Evolutionary conservation across 2,888 invertebrate species (phyloP), one percentile per base, ranked within the genome.

Genomic region (Chloroclysta siterata): DNA sequence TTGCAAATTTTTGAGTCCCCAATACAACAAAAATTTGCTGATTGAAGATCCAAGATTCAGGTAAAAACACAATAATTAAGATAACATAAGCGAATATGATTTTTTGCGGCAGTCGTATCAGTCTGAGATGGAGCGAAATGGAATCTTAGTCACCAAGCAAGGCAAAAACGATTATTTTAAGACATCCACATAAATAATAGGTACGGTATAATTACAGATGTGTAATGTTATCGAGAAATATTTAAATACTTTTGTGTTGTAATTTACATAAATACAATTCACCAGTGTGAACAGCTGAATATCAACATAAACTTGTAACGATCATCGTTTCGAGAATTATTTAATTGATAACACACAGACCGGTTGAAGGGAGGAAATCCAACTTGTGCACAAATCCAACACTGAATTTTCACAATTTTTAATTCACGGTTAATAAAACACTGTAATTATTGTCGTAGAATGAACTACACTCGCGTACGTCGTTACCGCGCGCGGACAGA

Each of bases 401-500:
- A 74, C 72, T 69, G 22, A 67, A 58, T 66, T 59, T 42, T 0
- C 60, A 67, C 68, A 17, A 3, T 46, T 56, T 48, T 51, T 53
- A 39, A 17, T 36, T 58, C 57, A 67, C 68, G 17, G 14, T 41
- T 17, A 39, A 4, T 6, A 10, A 10, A 17, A 8, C 46, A 46
- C 46, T 46, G 14, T 51, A 51, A 15, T 50, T 51, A 8, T 29
- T 28, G 8, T 29, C 1, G 0, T n/a, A 39, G 55, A 53, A 54
- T 55, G 62, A 59, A 66, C 60, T 74, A 71, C 65, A 75, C 75
- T 73, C 68, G 69, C 69, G 72, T 66, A 77, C 70, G 72, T 74
- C 75, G 85, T 88, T 88, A 83, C 86, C 88, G 88, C 88, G 86
- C 50, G 76, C 53, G 67, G 71, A 50, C 67, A 69, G 74, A 72